Percentiles rank a stretch among this genome's conserved stretches.
These are phyloP conservation scores for Noturus placidus DNA, from an alignment of 2,113 vertebrate species.

Conservation along the genomic window DNA sequence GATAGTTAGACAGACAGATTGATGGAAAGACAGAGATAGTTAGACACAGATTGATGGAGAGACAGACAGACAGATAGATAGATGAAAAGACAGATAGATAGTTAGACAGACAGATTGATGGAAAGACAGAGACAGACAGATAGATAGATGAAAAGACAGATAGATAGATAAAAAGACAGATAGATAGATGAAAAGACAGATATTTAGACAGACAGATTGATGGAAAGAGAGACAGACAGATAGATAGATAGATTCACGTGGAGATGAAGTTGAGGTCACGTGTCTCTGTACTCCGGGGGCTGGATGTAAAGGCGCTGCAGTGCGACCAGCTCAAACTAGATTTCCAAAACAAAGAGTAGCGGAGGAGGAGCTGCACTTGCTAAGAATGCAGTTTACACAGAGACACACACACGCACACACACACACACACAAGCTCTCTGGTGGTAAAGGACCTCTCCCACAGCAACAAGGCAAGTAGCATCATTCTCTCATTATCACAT, in stretches of 20 bases:
- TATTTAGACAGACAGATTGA: not conserved
- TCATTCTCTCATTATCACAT: not conserved
- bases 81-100: too few species aligned
- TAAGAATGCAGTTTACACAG: constrained; percentile 29
- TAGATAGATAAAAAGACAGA: not conserved
- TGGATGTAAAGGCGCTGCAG: constrained; percentile 46
- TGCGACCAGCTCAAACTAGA: constrained; percentile 61
- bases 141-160: not conserved
- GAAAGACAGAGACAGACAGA: not conserved
- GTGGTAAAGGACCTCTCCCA: constrained; percentile 40
- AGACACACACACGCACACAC: not conserved
- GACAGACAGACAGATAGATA: not conserved
- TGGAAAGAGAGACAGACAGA: not conserved
- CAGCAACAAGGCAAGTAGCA: constrained; percentile 47
- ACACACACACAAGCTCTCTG: not conserved
- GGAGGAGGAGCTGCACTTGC: constrained; percentile 29
- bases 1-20: too few species aligned
- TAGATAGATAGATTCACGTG: not conserved
- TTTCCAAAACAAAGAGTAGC: constrained; percentile 48
- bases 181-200: not conserved
- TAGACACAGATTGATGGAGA: too few species aligned
- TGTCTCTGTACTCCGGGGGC: constrained; percentile 47
- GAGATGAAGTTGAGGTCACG: constrained; percentile 39
- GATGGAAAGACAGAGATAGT: too few species aligned
- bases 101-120: too few species aligned